Evolutionary conservation across 2,113 vertebrate species (phyloP).

Genomic region (Raja brachyura): DNA sequence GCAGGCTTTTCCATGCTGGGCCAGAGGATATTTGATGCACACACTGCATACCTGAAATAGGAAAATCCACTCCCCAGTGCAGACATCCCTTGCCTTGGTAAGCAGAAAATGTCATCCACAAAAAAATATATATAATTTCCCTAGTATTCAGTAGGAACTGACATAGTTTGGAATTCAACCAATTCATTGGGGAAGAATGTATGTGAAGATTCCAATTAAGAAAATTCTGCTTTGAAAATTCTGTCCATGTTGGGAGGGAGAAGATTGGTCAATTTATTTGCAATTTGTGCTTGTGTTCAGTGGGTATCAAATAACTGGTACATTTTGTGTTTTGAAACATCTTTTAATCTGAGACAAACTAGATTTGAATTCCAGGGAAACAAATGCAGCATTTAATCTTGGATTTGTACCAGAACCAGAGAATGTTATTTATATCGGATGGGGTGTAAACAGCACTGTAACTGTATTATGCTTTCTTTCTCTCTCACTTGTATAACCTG

Average conservation of each 20-base stretch:
- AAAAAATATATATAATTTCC: background rate
- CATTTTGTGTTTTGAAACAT: background rate
- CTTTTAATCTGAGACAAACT: conserved; percentile 31
- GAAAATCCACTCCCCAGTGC: conserved; percentile 22
- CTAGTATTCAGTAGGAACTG: conserved; percentile 19
- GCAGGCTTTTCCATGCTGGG: background rate
- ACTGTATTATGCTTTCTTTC: conserved; percentile 75
- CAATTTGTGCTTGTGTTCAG: conserved; percentile 13
- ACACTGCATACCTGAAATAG: background rate
- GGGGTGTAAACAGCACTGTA: conserved; percentile 78
- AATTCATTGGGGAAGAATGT: conserved; percentile 27
- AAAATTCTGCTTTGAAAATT: conserved; percentile 13
- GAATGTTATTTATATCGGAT: conserved; percentile 77
- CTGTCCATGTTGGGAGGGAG: background rate
- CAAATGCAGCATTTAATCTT: conserved; percentile 79
- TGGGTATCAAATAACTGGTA: conserved; percentile 15
- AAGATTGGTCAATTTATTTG: conserved; percentile 22
- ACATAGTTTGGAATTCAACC: conserved; percentile 13
- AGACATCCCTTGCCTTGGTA: conserved; percentile 28
- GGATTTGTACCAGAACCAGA: conserved; percentile 81
- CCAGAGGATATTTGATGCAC: background rate
- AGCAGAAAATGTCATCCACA: background rate
- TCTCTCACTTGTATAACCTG: conserved; percentile 74
- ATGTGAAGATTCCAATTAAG: conserved; percentile 31
- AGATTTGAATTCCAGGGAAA: conserved; percentile 3